Base-by-base conservation (phyloP, 2,113 vertebrate genomes). In the Tachuris rubrigastra region DNA sequence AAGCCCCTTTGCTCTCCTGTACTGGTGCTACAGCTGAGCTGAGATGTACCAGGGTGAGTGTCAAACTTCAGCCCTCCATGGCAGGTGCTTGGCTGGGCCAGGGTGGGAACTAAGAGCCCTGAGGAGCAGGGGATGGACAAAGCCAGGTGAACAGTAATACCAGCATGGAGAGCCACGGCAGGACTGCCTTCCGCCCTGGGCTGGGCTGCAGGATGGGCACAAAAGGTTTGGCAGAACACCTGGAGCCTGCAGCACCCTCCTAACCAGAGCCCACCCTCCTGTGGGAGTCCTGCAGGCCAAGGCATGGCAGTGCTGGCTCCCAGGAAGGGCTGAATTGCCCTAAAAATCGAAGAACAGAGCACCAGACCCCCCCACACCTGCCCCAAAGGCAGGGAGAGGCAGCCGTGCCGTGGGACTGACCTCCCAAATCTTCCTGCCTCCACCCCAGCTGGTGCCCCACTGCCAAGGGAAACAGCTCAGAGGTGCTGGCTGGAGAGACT, bases 101-200 rank as follows among this genome's bases (percentile, higher is more conserved):
- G 33, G 35, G 35, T 4, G 35, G 37, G 37, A 7, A 15, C 1
- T 9, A 50, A 28, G 46, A 76, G 66, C 27, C 35, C n/a, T 1
- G 53, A 47, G 79, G 47, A 85, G 49, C 68, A 41, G 44, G 63
- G 74, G 62, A 44, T 1, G 3, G 6, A 24, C 28, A 18, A 37
- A 47, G 24, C 35, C 74, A 22, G 52, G 77, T 28, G n/a, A 78
- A 39, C n/a, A 49, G 39, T n/a, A 47, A 55, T 5, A 59, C 25
- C 9, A 1, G 3, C 0, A 3, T 20, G 55, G 53, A 80, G 53
- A 50, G 33, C 46, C 82, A 6, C 0, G 21, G 71, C 50, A 52
- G 28, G 28, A 74, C 58, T 30, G 82, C 31, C 41, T 46, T 65
- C 6, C 46, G 35, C 17, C 35, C 19, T 0, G 9, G 20, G 89